Evolutionary conservation across 2,797 vertebrate species (phyloP).

Genomic region (Pseudopleuronectes americanus): DNA sequence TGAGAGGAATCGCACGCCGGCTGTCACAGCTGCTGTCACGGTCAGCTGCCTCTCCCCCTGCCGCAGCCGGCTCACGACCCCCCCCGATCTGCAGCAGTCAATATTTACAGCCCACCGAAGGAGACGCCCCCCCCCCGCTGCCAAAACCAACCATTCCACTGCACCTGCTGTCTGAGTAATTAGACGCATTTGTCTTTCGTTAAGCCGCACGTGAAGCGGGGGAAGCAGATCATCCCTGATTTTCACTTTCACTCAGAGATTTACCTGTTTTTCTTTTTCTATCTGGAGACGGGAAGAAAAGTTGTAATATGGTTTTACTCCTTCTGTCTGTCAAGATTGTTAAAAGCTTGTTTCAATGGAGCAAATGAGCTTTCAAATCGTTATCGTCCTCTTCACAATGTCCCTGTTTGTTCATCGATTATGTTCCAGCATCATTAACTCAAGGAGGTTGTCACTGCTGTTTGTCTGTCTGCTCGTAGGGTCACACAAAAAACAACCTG

Average conservation of each 20-base stretch:
- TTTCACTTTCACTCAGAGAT: constrained; percentile 31
- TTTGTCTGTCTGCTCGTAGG: no score
- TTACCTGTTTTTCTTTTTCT: neutral
- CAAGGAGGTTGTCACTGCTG: no score
- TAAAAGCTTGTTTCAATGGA: neutral
- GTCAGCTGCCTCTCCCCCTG: constrained; percentile 52
- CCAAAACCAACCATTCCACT: constrained; percentile 76
- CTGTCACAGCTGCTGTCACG: constrained; percentile 66
- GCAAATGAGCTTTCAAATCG: constrained; percentile 15
- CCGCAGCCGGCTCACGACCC: constrained; percentile 35
- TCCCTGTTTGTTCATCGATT: neutral
- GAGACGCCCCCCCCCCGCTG: constrained; percentile 62
- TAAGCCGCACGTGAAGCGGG: constrained; percentile 74
- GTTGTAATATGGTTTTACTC: no score
- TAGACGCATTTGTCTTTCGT: constrained; percentile 82
- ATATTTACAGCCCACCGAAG: constrained; percentile 77
- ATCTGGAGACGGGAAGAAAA: constrained; percentile 20
- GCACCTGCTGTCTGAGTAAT: constrained; percentile 80
- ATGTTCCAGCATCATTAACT: no score
- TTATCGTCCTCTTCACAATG: neutral
- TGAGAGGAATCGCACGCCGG: constrained; percentile 43
- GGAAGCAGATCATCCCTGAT: constrained; percentile 60
- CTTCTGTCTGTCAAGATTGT: neutral
- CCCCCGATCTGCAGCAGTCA: constrained; percentile 73
- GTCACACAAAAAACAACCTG: no score